A percentile compares a stretch with the other conserved stretches of the same genome.
These are phyloP conservation scores for Diplogasteroides magnus DNA, from an alignment of 1,140 invertebrate genomes.

Conservation along the genomic window DNA sequence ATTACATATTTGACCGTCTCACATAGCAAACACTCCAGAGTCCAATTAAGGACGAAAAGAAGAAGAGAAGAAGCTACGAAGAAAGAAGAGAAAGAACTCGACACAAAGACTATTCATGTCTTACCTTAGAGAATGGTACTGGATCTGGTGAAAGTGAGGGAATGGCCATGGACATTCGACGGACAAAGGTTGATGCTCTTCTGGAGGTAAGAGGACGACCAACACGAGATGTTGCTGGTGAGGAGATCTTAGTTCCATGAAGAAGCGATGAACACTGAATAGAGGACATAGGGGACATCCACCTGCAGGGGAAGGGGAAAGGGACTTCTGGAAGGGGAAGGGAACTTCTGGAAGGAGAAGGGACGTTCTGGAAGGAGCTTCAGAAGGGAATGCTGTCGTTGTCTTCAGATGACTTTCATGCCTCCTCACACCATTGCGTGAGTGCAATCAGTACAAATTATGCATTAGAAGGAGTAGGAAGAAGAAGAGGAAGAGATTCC, in stretches of 20 bases:
- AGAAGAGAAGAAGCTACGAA: not conserved
- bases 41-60: not conserved
- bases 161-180: conserved; percentile 46
- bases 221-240: conserved; percentile 13
- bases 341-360: no score
- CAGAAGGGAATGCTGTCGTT: no score
- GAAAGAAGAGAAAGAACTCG: conserved; percentile 2
- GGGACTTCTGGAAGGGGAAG: no score
- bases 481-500: no score
- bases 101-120: not conserved
- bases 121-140: conserved; percentile 38
- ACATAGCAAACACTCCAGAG: not conserved
- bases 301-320: not conserved
- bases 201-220: no score
- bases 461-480: not conserved
- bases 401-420: no score
- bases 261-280: not conserved
- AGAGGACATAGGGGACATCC: not conserved
- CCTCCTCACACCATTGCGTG: no score
- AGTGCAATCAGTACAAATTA: no score
- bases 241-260: conserved; percentile 5
- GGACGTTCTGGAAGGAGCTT: no score
- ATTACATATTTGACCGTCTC: not conserved
- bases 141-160: conserved; percentile 42
- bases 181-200: conserved; percentile 40